Conservation (phyloP, 2,888 invertebrate species). For the Lasioglossum pauxillum region DNA sequence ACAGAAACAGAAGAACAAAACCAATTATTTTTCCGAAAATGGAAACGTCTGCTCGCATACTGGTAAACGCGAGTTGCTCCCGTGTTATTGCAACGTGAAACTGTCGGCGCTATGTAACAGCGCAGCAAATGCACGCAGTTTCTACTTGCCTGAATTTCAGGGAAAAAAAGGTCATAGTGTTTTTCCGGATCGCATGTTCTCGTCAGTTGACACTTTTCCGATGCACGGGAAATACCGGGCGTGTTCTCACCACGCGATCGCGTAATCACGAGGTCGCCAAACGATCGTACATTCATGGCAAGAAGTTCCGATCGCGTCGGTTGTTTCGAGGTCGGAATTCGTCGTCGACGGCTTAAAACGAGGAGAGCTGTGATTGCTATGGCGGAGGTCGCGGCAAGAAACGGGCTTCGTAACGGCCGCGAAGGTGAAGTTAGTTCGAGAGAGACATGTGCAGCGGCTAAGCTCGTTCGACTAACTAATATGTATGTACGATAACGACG, state of each 20-base stretch:
- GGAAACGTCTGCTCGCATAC: not conserved
- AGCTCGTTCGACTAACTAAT: conserved; percentile 62
- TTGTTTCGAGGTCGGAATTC: not conserved
- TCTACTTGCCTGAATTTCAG: not conserved
- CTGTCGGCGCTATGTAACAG: not conserved
- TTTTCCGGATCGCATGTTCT: not conserved
- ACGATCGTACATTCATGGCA: not conserved
- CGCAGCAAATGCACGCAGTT: not conserved
- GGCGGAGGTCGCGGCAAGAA: conserved; percentile 13
- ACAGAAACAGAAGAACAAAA: not conserved
- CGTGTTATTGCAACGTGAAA: conserved; percentile 18
- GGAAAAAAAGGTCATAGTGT: not conserved
- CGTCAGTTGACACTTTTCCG: not conserved
- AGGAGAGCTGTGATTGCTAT: not conserved
- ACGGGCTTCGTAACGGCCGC: not conserved
- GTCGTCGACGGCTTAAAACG: not conserved
- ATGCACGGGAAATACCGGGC: not conserved
- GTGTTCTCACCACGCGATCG: not conserved
- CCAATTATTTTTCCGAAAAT: not conserved
- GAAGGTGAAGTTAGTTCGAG: conserved; percentile 22
- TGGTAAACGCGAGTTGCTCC: not conserved
- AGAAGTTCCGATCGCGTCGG: conserved; percentile 3
- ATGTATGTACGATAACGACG: conserved; percentile 51
- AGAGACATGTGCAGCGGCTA: conserved; percentile 26
- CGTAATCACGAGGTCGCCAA: not conserved